Conservation (phyloP, 2,888 invertebrate species). For the Synanthedon myopaeformis region DNA sequence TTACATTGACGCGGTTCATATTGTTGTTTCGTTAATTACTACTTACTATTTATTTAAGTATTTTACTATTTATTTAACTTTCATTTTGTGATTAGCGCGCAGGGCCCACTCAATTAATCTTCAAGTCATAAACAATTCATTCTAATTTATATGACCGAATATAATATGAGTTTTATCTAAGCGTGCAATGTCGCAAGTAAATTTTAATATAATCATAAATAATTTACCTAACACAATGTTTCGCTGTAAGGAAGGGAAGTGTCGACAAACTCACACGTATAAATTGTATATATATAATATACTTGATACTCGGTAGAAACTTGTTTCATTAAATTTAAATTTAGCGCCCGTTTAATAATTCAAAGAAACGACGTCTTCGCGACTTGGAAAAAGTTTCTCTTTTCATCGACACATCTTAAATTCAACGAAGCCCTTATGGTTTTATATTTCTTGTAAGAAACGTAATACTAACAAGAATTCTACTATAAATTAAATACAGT, state of each 20-base stretch:
- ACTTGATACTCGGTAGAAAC: conserved; percentile 39
- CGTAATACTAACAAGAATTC: too few relatives aligned
- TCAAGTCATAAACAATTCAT: not conserved
- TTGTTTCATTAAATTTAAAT: conserved; percentile 64
- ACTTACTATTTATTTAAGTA: too few relatives aligned
- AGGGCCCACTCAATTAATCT: too few relatives aligned
- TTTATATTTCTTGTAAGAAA: conserved; percentile 1
- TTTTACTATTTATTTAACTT: too few relatives aligned
- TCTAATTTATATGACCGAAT: not conserved
- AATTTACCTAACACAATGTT: conserved; percentile 34
- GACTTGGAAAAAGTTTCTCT: conserved; percentile 30
- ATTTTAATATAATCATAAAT: conserved; percentile 15
- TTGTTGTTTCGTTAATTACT: too few relatives aligned
- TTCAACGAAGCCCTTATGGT: conserved; percentile 19
- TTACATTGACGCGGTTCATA: too few relatives aligned
- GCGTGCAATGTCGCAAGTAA: not conserved
- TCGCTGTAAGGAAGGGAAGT: conserved; percentile 22
- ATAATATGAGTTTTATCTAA: not conserved
- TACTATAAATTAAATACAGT: too few relatives aligned
- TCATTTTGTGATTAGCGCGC: too few relatives aligned
- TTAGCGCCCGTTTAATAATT: conserved; percentile 57
- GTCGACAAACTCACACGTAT: conserved; percentile 22
- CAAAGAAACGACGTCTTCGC: conserved; percentile 40
- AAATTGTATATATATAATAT: conserved; percentile 30
- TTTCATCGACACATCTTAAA: conserved; percentile 30